Conservation (phyloP, 1,140 invertebrate species). For the Habropoda laboriosa region DNA sequence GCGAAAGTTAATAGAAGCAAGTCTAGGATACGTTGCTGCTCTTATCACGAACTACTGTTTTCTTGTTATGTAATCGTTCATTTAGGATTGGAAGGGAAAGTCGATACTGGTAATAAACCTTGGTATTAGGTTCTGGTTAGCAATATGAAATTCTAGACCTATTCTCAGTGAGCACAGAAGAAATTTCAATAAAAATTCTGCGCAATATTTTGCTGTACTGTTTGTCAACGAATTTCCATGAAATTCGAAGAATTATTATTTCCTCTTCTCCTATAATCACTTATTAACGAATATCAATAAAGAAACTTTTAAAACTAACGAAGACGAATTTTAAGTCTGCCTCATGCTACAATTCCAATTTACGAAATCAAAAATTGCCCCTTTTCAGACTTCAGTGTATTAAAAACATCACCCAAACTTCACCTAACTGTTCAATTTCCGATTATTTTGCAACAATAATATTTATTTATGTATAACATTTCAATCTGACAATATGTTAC, state of each 20-base stretch:
- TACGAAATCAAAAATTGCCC: too few relatives aligned
- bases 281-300: too few relatives aligned
- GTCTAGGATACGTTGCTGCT: not conserved
- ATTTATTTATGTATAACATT: too few relatives aligned
- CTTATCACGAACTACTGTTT: not conserved
- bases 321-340: too few relatives aligned
- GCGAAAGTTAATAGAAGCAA: not conserved
- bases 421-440: too few relatives aligned
- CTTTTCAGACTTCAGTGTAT: too few relatives aligned
- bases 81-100: slow-evolving; percentile 15
- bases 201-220: not conserved
- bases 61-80: not conserved
- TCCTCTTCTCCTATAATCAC: too few relatives aligned
- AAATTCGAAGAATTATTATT: not conserved
- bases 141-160: not conserved
- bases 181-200: not conserved
- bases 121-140: not conserved
- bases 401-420: too few relatives aligned
- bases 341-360: too few relatives aligned
- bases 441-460: too few relatives aligned
- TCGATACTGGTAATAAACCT: not conserved
- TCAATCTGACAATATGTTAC: too few relatives aligned
- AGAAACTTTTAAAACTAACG: too few relatives aligned
- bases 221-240: not conserved
- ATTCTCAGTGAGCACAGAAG: not conserved